phyloP scores from a whole-genome alignment of 2,888 invertebrate genomes.

The Beris chalybata region DNA sequence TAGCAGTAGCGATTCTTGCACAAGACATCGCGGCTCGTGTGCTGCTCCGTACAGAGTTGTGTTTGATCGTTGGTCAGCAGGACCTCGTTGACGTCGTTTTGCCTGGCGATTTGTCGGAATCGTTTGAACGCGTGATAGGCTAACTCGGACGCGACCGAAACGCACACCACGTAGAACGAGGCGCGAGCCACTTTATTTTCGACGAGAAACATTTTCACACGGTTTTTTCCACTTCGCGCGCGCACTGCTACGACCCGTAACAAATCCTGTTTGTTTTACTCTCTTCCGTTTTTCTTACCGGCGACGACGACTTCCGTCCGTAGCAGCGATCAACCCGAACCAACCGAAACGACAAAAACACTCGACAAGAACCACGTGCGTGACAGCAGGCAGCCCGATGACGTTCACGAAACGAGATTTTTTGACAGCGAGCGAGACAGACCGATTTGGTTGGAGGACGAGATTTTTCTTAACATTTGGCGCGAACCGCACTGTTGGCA shows the following conservation, averaged over 20 bases:
- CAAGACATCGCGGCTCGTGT: neutral
- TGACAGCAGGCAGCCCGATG: too few relatives aligned
- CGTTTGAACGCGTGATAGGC: slow-evolving; percentile 19
- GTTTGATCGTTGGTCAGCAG: slow-evolving; percentile 34
- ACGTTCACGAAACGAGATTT: too few relatives aligned
- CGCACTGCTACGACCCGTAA: too few relatives aligned
- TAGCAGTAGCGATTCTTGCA: slow-evolving; percentile 28
- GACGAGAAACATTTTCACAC: slow-evolving; percentile 7
- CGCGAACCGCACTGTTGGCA: too few relatives aligned
- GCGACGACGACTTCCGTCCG: slow-evolving; percentile 11
- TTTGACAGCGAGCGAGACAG: slow-evolving; percentile 12
- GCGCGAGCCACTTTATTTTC: slow-evolving; percentile 4
- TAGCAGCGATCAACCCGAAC: neutral
- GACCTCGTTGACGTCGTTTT: slow-evolving; percentile 33
- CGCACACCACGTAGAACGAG: slow-evolving; percentile 13
- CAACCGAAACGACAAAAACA: too few relatives aligned
- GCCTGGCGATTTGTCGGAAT: slow-evolving; percentile 18
- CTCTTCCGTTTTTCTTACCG: neutral
- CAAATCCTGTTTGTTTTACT: too few relatives aligned
- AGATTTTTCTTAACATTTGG: too few relatives aligned
- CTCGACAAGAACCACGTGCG: too few relatives aligned
- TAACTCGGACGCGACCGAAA: slow-evolving; percentile 19
- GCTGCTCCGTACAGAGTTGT: slow-evolving; percentile 26
- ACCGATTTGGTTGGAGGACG: too few relatives aligned
- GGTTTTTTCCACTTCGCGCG: too few relatives aligned